Evolutionary conservation across 2,888 invertebrate species (phyloP).

Genomic region (Oxytorus armatus): DNA sequence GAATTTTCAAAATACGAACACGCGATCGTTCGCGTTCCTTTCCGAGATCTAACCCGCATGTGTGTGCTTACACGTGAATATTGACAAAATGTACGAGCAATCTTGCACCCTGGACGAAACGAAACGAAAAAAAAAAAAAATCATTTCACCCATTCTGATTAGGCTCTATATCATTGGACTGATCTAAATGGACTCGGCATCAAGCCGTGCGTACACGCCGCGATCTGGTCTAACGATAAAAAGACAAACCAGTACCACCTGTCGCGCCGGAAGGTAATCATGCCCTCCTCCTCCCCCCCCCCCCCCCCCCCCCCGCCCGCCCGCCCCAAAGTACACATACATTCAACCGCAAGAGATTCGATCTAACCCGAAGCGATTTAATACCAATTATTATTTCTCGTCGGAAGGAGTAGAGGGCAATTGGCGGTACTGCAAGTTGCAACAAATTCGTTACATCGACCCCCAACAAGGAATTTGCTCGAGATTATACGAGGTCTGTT

Average conservation of each 20-base stretch:
- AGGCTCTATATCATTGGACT: constrained; percentile 66
- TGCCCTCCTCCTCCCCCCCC: constrained; percentile 59
- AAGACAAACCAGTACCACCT: constrained; percentile 73
- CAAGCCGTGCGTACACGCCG: constrained; percentile 45
- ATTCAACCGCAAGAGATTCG: constrained; percentile 69
- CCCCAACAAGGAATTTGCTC: constrained; percentile 48
- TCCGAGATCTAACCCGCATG: constrained; percentile 4
- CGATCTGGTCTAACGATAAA: constrained; percentile 72
- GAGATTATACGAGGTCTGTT: no score
- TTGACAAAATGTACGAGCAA: constrained; percentile 9
- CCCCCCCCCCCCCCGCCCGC: constrained; percentile 57
- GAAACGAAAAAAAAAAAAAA: constrained; percentile 43
- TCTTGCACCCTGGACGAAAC: constrained; percentile 1
- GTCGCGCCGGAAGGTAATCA: constrained; percentile 71
- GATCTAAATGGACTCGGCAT: constrained; percentile 71
- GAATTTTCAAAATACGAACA: not conserved
- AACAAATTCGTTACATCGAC: constrained; percentile 73
- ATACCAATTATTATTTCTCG: constrained; percentile 77
- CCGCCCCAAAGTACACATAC: constrained; percentile 25
- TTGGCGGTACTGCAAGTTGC: constrained; percentile 76
- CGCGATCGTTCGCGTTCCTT: not conserved
- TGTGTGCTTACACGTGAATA: constrained; percentile 15
- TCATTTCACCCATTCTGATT: constrained; percentile 62
- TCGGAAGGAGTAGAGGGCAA: constrained; percentile 60
- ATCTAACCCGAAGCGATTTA: constrained; percentile 79